These are phyloP conservation scores for Xestia ashworthii DNA, from an alignment of 2,888 invertebrate species.

Conservation along the genomic window DNA sequence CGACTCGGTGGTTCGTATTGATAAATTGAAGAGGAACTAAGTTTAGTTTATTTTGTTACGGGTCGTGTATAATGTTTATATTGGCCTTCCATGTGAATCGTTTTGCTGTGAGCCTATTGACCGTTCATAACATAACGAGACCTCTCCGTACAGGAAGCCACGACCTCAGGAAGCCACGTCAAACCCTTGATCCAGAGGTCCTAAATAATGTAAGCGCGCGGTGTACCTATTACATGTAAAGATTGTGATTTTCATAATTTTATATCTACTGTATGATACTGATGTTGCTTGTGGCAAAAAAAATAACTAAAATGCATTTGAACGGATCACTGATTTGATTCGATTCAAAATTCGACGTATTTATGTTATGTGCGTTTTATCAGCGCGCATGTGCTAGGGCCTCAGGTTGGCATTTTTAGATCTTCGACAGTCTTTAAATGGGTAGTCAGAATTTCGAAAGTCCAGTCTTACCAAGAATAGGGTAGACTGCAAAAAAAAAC, in stretches of 20 bases:
- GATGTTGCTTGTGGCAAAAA: too few species aligned
- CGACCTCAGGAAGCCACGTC: not conserved
- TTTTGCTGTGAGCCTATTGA: not conserved
- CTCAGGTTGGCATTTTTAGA: not conserved
- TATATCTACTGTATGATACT: too few species aligned
- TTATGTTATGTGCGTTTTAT: too few species aligned
- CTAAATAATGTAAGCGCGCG: too few species aligned
- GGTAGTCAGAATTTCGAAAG: not conserved
- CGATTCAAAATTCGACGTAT: too few species aligned
- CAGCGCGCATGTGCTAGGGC: too few species aligned
- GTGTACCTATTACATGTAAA: too few species aligned
- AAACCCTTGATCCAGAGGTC: not conserved
- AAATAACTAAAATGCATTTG: too few species aligned
- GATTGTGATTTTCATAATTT: too few species aligned
- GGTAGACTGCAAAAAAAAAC: too few species aligned
- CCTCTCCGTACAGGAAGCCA: too few species aligned
- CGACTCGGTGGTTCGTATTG: slow-evolving; percentile 11
- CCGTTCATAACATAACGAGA: not conserved
- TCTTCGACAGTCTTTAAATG: not conserved
- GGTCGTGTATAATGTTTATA: not conserved
- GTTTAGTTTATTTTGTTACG: not conserved
- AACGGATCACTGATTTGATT: too few species aligned
- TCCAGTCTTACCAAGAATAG: not conserved
- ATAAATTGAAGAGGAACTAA: slow-evolving; percentile 18
- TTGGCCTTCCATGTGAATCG: not conserved